Evolutionary conservation across 2,113 vertebrate species (phyloP).

Genomic region (Alosa alosa): DNA sequence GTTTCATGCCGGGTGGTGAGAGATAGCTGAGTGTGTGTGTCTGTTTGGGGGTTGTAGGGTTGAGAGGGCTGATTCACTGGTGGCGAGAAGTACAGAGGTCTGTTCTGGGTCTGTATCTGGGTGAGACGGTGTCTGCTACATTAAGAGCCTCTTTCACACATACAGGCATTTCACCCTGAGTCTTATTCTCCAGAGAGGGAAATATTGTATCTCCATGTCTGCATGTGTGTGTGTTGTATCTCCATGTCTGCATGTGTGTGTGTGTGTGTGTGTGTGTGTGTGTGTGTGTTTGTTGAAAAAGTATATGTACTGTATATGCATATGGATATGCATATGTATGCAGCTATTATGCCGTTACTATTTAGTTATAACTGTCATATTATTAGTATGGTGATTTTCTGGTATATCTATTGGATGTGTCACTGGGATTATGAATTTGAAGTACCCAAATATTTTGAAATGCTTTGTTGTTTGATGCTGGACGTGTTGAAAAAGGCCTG

Average conservation of each 20-base stretch:
- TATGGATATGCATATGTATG: no score
- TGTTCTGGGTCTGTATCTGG: not conserved
- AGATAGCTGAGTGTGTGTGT: not conserved
- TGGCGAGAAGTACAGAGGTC: not conserved
- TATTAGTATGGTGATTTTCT: no score
- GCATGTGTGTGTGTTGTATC: not conserved
- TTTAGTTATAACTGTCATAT: no score
- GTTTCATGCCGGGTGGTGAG: slow-evolving; percentile 11
- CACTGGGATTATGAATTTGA: no score
- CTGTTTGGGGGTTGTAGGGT: not conserved
- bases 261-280: not conserved
- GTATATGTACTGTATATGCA: no score
- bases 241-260: not conserved
- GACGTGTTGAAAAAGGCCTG: not conserved
- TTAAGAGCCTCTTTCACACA: not conserved
- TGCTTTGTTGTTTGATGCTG: not conserved
- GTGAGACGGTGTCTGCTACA: not conserved
- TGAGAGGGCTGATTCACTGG: not conserved
- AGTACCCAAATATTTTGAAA: not conserved
- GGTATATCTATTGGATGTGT: no score
- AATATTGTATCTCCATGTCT: not conserved
- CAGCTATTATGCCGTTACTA: no score
- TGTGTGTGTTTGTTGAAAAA: no score
- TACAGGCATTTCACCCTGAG: not conserved
- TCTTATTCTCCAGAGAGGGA: not conserved